Evolutionary conservation across 2,797 vertebrate species (phyloP), one percentile per base, ranked within the genome.

Genomic region (Centropyge bicolor): DNA sequence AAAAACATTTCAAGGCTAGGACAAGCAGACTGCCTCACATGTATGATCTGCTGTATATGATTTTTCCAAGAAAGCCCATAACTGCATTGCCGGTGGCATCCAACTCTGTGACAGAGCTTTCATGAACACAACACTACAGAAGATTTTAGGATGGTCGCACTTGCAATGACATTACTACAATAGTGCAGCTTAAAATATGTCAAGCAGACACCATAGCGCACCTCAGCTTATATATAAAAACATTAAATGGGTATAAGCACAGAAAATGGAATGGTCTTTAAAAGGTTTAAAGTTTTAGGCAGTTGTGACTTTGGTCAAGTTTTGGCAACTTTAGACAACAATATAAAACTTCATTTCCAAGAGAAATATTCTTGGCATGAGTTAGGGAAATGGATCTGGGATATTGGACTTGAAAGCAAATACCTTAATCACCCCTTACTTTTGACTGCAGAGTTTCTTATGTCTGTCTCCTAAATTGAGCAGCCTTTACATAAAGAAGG

Each of bases 61-160:
- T 56, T 62, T 55, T 56, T 20, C 22, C 5, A 64, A 60, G 27
- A 52, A 45, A 52, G 11, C 4, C 40, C 27, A 13, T 24, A 54
- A 77, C 52, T 20, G 2, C 43, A 36, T 48, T 16, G 14, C 31
- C 20, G 20, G 67, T 7, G 24, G 45, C 27, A 46, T 19, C 52
- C n/a, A 38, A 10, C 7, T 68, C 10, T 51, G 6, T 68, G 57
- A 60, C 10, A 5, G n/a, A 51, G 46, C 57, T 74, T 70, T n/a
- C 49, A 20, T 41, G 41, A 63, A 67, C 14, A 20, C 72, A 59
- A 13, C 27, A 20, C 40, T 24, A 48, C 45, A 20, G 11, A 8
- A 76, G 51, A 40, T 51, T 71, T 51, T 68, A 68, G 49, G 68
- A 68, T 63, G 38, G 43, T 60, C 24, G 54, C 11, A 43, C n/a